phyloP scores from a whole-genome alignment of 2,888 invertebrate genomes.

The Dimorphilus gyrociliatus region DNA sequence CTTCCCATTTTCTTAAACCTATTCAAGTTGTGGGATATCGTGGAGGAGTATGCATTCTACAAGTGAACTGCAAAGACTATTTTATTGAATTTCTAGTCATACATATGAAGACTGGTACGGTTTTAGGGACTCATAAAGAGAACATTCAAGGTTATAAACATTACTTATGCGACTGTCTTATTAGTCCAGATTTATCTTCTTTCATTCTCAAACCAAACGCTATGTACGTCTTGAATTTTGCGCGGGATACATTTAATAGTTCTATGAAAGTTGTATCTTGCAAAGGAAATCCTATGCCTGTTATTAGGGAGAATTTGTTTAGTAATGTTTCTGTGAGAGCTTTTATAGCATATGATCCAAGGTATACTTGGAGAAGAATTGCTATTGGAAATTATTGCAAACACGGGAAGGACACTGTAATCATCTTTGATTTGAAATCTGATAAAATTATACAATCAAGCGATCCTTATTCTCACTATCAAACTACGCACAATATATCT shows the following conservation, averaged over 20 bases:
- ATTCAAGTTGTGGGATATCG: constrained; percentile 14
- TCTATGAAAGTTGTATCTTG: constrained; percentile 13
- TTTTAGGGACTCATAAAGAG: constrained; percentile 12
- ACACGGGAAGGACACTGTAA: constrained; percentile 10
- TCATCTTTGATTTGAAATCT: constrained; percentile 11
- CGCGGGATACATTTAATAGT: constrained; percentile 12
- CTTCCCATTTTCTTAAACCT: constrained; percentile 13
- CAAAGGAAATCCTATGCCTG: constrained; percentile 10
- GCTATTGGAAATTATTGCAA: constrained; percentile 13
- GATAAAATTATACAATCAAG: constrained; percentile 11
- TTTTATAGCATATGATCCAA: constrained; percentile 14
- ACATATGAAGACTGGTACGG: constrained; percentile 14
- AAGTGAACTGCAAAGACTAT: constrained; percentile 6
- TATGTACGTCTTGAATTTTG: constrained; percentile 15
- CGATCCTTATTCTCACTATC: constrained; percentile 9
- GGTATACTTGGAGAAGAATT: constrained; percentile 11
- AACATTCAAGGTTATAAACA: constrained; percentile 9
- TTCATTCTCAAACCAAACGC: constrained; percentile 15
- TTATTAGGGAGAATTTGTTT: constrained; percentile 10
- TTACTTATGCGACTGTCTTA: constrained; percentile 15
- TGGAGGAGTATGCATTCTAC: constrained; percentile 12
- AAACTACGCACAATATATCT: constrained; percentile 14
- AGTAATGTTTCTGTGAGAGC: constrained; percentile 11
- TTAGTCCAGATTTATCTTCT: constrained; percentile 14
- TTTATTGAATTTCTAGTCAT: constrained; percentile 13